These are phyloP conservation scores for Charina bottae DNA, from an alignment of 2,113 vertebrate species.

Conservation along the genomic window DNA sequence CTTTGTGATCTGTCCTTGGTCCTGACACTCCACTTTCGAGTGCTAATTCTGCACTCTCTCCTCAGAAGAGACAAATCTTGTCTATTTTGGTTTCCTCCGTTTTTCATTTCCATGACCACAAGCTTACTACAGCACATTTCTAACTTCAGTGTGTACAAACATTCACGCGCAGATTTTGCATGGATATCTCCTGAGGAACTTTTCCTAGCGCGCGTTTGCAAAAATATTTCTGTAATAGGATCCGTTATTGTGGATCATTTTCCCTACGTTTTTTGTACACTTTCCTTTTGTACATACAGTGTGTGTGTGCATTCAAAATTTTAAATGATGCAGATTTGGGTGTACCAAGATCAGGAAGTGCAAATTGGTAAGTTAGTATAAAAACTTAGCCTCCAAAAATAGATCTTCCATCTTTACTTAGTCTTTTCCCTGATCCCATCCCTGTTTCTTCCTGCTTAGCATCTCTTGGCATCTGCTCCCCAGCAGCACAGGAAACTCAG, in stretches of 20 bases:
- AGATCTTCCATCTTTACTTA: too few species aligned
- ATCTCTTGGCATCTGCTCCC: too few species aligned
- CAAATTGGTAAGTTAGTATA: not conserved
- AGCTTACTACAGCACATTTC: too few species aligned
- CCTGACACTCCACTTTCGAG: not conserved
- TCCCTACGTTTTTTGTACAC: not conserved
- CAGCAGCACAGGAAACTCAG: not conserved
- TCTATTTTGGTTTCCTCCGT: not conserved
- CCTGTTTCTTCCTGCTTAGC: too few species aligned
- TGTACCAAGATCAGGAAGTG: not conserved
- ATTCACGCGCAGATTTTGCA: not conserved
- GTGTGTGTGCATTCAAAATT: not conserved
- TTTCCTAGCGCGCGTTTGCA: not conserved
- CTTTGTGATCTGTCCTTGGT: conserved; percentile 19
- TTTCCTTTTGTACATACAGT: not conserved
- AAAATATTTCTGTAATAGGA: not conserved
- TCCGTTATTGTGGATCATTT: not conserved
- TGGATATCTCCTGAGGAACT: accelerated
- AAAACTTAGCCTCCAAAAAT: not conserved
- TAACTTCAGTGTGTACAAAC: not conserved
- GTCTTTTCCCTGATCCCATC: too few species aligned
- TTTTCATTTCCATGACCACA: not conserved
- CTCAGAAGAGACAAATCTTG: not conserved
- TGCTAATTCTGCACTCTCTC: accelerated
- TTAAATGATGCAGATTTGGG: not conserved